phyloP scores from a whole-genome alignment of 1,140 invertebrate genomes.

The Drosophila sturtevanti region DNA sequence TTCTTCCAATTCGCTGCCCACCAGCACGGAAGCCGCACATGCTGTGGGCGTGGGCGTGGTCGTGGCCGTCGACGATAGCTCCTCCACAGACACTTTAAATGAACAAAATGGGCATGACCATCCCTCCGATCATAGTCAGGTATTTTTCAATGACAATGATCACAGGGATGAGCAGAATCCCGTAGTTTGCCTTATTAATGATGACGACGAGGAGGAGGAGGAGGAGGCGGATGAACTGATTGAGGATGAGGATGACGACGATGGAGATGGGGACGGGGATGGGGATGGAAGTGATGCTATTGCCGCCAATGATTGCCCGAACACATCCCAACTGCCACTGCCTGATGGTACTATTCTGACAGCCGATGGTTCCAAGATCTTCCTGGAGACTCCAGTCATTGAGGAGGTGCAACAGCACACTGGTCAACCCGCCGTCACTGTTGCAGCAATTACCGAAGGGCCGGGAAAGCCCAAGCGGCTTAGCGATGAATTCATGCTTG shows the following conservation, averaged over 20 bases:
- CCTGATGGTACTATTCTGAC: conserved; percentile 64
- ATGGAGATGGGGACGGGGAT: conserved; percentile 36
- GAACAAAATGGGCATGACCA: conserved; percentile 24
- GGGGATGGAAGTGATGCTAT: conserved; percentile 22
- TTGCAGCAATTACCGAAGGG: conserved; percentile 13
- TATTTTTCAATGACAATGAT: conserved; percentile 60
- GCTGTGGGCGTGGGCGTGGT: conserved; percentile 53
- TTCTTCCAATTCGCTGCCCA: conserved; percentile 76
- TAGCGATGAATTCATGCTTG: conserved; percentile 76
- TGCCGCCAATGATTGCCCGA: conserved; percentile 44
- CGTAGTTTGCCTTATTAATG: conserved; percentile 71
- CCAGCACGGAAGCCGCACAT: conserved; percentile 46
- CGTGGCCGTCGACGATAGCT: conserved; percentile 71
- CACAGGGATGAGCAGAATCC: conserved; percentile 38
- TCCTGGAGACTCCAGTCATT: conserved; percentile 76
- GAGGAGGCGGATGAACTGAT: conserved; percentile 36
- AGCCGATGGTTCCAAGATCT: conserved; percentile 73
- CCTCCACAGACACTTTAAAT: conserved; percentile 71
- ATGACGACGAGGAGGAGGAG: conserved; percentile 64
- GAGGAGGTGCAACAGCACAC: conserved; percentile 66
- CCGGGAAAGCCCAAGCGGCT: conserved; percentile 75
- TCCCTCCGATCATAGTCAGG: conserved; percentile 55
- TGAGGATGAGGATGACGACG: conserved; percentile 47
- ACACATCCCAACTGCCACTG: conserved; percentile 62
- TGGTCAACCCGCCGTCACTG: conserved; percentile 20